Conservation (phyloP, 2,797 vertebrate genomes). For the Diglossa cyanea region DNA sequence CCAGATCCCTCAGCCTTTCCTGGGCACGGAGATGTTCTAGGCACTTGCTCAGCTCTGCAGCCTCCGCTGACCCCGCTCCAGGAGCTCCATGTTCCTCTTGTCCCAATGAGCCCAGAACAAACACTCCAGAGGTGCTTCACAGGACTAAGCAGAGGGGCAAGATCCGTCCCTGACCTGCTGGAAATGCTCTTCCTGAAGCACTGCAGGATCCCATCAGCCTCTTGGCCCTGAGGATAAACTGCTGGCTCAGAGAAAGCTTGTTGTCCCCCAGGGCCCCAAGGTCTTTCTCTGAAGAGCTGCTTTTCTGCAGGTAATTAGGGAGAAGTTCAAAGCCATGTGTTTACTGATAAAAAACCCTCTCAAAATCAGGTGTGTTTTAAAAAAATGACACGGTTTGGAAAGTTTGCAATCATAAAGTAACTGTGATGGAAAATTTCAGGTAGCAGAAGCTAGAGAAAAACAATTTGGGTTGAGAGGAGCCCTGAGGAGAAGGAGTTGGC, state of each 20-base stretch:
- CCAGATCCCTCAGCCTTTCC: not conserved
- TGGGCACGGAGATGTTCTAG: accelerated
- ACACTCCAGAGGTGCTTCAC: not conserved
- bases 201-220: not conserved
- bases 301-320: not conserved
- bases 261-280: not conserved
- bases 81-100: not conserved
- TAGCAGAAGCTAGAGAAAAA: not conserved
- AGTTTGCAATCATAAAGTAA: not conserved
- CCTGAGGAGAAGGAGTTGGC: not conserved
- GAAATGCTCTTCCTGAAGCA: not conserved
- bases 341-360: not conserved
- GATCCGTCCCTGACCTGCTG: not conserved
- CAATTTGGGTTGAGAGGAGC: not conserved
- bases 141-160: not conserved
- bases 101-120: not conserved
- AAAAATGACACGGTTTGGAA: not conserved
- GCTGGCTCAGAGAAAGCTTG: not conserved
- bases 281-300: not conserved
- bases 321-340: not conserved
- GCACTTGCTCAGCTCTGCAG: not conserved
- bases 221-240: not conserved
- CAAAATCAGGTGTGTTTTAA: not conserved
- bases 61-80: accelerated
- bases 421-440: not conserved